A percentile compares a stretch with the other conserved stretches of the same genome.
Conservation (phyloP, 2,888 invertebrate genomes). For the Diloba caeruleocephala region DNA sequence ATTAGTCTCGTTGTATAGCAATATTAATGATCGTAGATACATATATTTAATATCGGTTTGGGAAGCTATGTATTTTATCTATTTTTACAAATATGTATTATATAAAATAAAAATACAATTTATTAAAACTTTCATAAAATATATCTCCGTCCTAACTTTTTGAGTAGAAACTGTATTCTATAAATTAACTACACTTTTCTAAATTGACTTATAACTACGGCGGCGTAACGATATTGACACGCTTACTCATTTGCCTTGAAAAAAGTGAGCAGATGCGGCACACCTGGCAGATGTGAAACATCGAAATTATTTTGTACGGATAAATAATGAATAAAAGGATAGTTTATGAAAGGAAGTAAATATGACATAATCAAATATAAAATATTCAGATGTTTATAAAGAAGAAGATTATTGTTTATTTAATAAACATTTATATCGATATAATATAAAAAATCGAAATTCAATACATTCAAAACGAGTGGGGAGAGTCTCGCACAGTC, state of each 20-base stretch:
- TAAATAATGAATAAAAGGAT: no score
- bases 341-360: no score
- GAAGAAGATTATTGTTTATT: no score
- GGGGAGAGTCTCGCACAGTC: no score
- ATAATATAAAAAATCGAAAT: no score
- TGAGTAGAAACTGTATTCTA: slow-evolving; percentile 23
- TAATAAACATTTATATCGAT: no score
- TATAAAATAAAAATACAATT: not conserved
- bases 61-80: slow-evolving; percentile 42
- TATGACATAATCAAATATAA: no score
- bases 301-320: no score
- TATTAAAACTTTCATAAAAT: slow-evolving; percentile 14
- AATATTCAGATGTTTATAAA: no score
- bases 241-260: slow-evolving; percentile 4
- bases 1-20: slow-evolving; percentile 82
- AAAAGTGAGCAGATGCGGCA: no score
- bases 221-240: slow-evolving; percentile 7
- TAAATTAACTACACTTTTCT: slow-evolving; percentile 19
- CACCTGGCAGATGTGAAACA: no score
- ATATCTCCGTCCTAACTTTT: slow-evolving; percentile 50
- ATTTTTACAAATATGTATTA: slow-evolving; percentile 1
- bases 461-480: no score
- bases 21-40: slow-evolving; percentile 72
- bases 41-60: slow-evolving; percentile 79
- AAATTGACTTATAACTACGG: not conserved